Evolutionary conservation across 2,797 vertebrate genomes (phyloP), one percentile per base, ranked within the genome.

Genomic region (Aeoliscus strigatus): DNA sequence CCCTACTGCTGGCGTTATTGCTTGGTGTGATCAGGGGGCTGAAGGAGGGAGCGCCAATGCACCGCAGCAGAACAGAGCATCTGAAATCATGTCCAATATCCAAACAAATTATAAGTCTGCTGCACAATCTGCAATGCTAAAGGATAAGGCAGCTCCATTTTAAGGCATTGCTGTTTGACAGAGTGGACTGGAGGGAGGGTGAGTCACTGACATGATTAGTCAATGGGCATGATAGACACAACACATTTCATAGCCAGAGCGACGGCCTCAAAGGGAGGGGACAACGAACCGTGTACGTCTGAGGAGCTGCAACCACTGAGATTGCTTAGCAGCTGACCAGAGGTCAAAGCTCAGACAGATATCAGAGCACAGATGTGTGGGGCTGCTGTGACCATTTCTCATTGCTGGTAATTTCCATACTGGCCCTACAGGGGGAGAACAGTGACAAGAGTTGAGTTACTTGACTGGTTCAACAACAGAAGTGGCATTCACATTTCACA

Each of bases 361-460:
- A 79, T 70, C 70, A 71, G 73, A 81, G 76, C 68, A 73, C 81
- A 79, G 75, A 50, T 74, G 69, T 72, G 72, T 47, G 59, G 70
- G n/a, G 67, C 71, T 88, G 86, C 73, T 85, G 84, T 70, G 82
- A 76, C 49, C 83, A 75, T 84, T 77, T 78, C 87, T 94, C 92
- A 98, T 81, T 96, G 95, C 83, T 99, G 94, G 71, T 99, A 99
- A 85, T 96, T 99, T 87, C 93, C 94, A 82, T 99, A 98, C 58
- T 98, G 96, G 86, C 88, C 93, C 95, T 99, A 85, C 60, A 53
- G 52, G 80, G 55, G 70, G 69, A 89, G 83, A 57, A 9, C n/a
- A n/a, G 45, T 48, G 58, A 79, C 60, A 77, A n/a, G 42, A 42
- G 8, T 17, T 7, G 2, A 51, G 36, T 82, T 63, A 80, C 33